These are phyloP conservation scores for Epirrhoe tristata DNA, from an alignment of 2,888 invertebrate genomes.

Conservation along the genomic window DNA sequence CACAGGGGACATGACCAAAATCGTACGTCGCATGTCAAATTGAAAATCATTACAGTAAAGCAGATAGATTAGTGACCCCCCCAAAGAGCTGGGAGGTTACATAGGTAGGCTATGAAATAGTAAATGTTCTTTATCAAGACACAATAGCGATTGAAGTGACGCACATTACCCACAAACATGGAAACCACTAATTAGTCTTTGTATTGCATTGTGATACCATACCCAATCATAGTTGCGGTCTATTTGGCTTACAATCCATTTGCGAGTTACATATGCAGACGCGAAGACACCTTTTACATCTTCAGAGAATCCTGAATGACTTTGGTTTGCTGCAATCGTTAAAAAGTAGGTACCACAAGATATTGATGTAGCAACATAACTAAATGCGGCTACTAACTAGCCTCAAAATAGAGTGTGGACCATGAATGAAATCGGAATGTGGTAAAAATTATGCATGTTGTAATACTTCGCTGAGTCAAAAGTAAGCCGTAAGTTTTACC, in stretches of 20 bases:
- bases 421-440: constrained; percentile 27
- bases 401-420: constrained; percentile 10
- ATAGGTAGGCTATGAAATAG: background rate
- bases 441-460: constrained; percentile 25
- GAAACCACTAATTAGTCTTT: constrained; percentile 15
- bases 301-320: too few relatives aligned
- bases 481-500: background rate
- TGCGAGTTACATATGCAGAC: background rate
- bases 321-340: too few relatives aligned
- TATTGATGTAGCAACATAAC: constrained; percentile 5
- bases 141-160: background rate
- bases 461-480: constrained; percentile 3
- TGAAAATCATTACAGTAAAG: too few relatives aligned
- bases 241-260: constrained; percentile 5
- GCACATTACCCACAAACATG: constrained; percentile 11
- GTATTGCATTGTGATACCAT: constrained; percentile 27
- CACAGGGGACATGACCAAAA: too few relatives aligned
- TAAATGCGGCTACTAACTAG: constrained; percentile 9
- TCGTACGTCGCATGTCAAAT: too few relatives aligned
- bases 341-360: too few relatives aligned
- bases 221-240: constrained; percentile 4
- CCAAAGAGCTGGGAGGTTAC: too few relatives aligned
- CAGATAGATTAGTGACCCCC: too few relatives aligned
- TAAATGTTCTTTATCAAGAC: background rate
- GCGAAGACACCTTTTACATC: background rate